Evolutionary conservation across 2,888 invertebrate genomes (phyloP).

Genomic region (Philhelius pedissequus): DNA sequence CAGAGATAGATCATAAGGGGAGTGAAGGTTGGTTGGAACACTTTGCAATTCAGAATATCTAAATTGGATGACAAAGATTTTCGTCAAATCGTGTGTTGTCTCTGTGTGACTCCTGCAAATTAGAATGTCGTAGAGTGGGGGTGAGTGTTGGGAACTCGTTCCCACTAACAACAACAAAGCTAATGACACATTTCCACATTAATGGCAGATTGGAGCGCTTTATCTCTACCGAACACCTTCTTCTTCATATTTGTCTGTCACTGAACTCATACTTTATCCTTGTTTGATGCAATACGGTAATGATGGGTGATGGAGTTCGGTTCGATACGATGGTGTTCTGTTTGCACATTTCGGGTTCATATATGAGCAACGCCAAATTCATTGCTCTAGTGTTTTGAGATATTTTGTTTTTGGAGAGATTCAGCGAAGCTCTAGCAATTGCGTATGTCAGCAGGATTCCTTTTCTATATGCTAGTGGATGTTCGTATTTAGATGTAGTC

Average conservation of each 20-base stretch:
- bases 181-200: slow-evolving; percentile 66
- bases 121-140: no score
- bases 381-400: slow-evolving; percentile 4
- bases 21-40: slow-evolving; percentile 13
- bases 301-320: not conserved
- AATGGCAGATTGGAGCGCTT: slow-evolving; percentile 67
- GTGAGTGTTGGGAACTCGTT: no score
- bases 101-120: not conserved
- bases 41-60: slow-evolving; percentile 63
- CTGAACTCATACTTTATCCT: not conserved
- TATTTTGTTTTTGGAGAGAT: slow-evolving; percentile 19
- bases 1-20: slow-evolving; percentile 1
- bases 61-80: slow-evolving; percentile 67
- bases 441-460: slow-evolving; percentile 63
- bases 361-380: not conserved
- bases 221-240: slow-evolving; percentile 67
- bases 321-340: slow-evolving; percentile 24
- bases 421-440: slow-evolving; percentile 34
- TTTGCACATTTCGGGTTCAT: slow-evolving; percentile 9
- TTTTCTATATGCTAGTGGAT: no score
- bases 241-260: slow-evolving; percentile 60
- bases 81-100: slow-evolving; percentile 24
- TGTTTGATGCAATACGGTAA: not conserved
- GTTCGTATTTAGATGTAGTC: no score
- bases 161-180: slow-evolving; percentile 47